phyloP scores from a whole-genome alignment of 2,113 vertebrate genomes.

The human region GRCh38 chrX:20457001-20457500 shows the following conservation, averaged over 20 bases:
- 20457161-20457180: conserved; percentile 66
- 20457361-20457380: conserved; percentile 26
- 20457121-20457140: conserved; percentile 70
- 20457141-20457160: conserved; percentile 68
- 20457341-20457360: conserved; percentile 28
- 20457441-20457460: not conserved
- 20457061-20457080: conserved; percentile 48
- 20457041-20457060: conserved; percentile 48
- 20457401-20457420: not conserved
- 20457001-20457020: not conserved
- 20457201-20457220: conserved; percentile 64
- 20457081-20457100: conserved; percentile 63
- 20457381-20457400: conserved; percentile 15
- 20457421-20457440: not conserved
- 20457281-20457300: conserved; percentile 61
- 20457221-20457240: conserved; percentile 49
- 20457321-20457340: conserved; percentile 57
- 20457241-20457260: conserved; percentile 64
- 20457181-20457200: conserved; percentile 66
- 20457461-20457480: conserved; percentile 21
- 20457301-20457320: conserved; percentile 54
- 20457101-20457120: conserved; percentile 56
- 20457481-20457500: conserved; percentile 22
- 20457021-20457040: conserved; percentile 39
- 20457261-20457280: conserved; percentile 63